These are phyloP conservation scores for Atta colombica DNA, from an alignment of 1,140 invertebrate genomes.

Conservation along the genomic window DNA sequence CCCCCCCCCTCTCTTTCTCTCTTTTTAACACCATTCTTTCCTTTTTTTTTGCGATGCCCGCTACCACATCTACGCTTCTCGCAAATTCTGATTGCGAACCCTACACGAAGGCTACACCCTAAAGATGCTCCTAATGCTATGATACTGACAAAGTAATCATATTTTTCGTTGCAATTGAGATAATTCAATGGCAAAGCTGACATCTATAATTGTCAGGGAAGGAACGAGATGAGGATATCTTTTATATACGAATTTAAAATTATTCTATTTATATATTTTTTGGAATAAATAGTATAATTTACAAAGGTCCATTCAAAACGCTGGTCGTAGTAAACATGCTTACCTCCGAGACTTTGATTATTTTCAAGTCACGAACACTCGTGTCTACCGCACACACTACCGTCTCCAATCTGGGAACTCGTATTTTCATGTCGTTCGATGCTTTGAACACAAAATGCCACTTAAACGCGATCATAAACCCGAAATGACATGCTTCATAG, in stretches of 20 bases:
- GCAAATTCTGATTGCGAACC: not conserved
- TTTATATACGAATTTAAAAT: not conserved
- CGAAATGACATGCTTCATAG: constrained; percentile 45
- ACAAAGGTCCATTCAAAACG: not conserved
- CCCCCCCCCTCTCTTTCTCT: not conserved
- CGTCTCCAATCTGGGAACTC: constrained; percentile 6
- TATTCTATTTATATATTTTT: not conserved
- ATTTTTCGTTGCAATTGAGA: not conserved
- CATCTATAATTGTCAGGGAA: not conserved
- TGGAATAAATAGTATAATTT: not conserved
- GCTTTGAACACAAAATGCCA: constrained; percentile 40
- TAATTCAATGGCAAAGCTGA: not conserved
- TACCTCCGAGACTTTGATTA: constrained; percentile 46
- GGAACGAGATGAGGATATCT: not conserved
- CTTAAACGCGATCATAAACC: constrained; percentile 44
- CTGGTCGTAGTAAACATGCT: not conserved
- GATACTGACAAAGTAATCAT: not conserved
- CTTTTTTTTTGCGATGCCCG: not conserved
- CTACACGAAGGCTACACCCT: not conserved
- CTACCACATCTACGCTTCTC: constrained; percentile 40
- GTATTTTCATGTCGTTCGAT: constrained; percentile 45
- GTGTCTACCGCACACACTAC: not conserved
- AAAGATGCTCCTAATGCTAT: constrained; percentile 21
- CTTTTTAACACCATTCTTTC: not conserved
- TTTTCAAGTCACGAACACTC: constrained; percentile 37